Percentiles rank a stretch among this genome's conserved stretches.
Evolutionary conservation across 2,113 vertebrate species (phyloP).

Genomic region (Illadopsis cleaveri): DNA sequence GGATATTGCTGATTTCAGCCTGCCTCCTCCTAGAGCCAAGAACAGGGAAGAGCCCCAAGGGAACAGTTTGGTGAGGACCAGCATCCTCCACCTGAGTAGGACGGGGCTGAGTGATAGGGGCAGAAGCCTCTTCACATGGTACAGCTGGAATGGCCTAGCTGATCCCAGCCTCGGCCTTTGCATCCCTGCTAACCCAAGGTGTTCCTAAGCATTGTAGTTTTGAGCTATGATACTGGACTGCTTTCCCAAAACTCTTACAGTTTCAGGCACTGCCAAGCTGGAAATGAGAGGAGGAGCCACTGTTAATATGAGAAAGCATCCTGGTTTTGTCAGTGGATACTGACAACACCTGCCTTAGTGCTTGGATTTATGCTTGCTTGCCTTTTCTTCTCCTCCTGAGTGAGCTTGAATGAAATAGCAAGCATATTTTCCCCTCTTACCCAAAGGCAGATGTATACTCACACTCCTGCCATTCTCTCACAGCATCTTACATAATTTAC

Average conservation of each 20-base stretch:
- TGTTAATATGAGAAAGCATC: not conserved
- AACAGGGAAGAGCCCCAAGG: not conserved
- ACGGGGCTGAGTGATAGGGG: fast-evolving
- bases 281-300: not conserved
- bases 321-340: not conserved
- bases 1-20: not conserved
- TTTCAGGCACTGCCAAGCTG: not conserved
- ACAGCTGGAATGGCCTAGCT: not conserved
- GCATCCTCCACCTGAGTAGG: not conserved
- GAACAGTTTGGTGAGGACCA: not conserved
- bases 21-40: not conserved
- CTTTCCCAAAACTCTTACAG: not conserved
- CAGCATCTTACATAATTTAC: slow-evolving; percentile 1
- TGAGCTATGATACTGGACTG: not conserved
- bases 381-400: not conserved
- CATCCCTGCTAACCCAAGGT: not conserved
- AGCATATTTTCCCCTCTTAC: not conserved
- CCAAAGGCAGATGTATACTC: not conserved
- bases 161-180: not conserved
- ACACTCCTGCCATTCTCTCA: not conserved
- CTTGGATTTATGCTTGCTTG: not conserved
- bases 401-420: not conserved
- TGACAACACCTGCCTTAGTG: not conserved
- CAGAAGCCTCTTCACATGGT: not conserved
- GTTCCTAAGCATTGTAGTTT: not conserved